Evolutionary conservation across 2,888 invertebrate species (phyloP), one percentile per base, ranked within the genome.

Genomic region (Glaucopsyche alexis): DNA sequence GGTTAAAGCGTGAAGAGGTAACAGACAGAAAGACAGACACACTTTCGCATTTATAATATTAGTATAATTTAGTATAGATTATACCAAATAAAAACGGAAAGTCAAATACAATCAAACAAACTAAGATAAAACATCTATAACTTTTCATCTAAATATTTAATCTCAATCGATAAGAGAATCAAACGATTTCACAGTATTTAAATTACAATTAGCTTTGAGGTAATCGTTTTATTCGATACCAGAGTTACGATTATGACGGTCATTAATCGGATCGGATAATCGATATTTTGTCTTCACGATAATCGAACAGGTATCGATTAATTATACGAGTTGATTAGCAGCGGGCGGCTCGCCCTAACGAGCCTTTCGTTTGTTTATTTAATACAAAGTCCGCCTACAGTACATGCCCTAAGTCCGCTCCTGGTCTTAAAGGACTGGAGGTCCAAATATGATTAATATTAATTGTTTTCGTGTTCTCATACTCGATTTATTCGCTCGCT

Each of bases 321-420:
- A 88, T 90, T 88, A 89, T 82, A 79, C 81, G 85, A 88, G 87
- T 88, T 87, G 88, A 88, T 89, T 87, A 87, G 86, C 78, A 78
- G 81, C 82, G 82, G 91, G 91, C 87, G 88, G 84, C 82, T 80
- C 79, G 74, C 74, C 77, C 81, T 87, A 87, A 87, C 87, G 87
- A 89, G 87, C 84, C 85, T 79, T 84, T 83, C 84, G 84, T 90
- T 90, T 89, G 89, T 87, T 88, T 88, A 88, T 89, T 89, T 87
- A 85, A 84, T 80, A 79, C 75, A 72, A 81, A 83, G 80, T 79
- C 85, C 86, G 84, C 85, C 86, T 83, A 81, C 81, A 78, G 72
- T 67, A 71, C 86, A 83, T 85, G 85, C 85, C 80, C 85, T 84
- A 77, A 75, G 77, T 75, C 73, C 67, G 77, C 77, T 77, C 65